phyloP scores from a whole-genome alignment of 2,888 invertebrate species.

The Lottia gigantea region DNA sequence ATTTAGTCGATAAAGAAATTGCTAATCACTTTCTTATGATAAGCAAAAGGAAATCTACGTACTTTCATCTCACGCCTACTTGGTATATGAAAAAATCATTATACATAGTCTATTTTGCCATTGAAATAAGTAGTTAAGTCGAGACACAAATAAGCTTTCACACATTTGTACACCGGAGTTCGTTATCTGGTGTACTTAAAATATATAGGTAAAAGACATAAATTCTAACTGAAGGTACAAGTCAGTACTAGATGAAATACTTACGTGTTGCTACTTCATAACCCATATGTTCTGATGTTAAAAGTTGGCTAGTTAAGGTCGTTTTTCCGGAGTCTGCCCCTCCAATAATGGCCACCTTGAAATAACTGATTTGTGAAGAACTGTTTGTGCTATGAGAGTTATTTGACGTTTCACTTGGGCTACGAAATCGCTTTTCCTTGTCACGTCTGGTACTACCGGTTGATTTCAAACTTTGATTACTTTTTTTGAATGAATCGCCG shows the following conservation, averaged over 20 bases:
- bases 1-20: no score
- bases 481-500: conserved; percentile 89
- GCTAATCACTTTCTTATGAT: no score
- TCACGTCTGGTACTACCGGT: conserved; percentile 69
- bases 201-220: no score
- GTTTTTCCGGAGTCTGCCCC: conserved; percentile 78
- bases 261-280: conserved; percentile 20
- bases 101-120: no score
- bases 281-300: conserved; percentile 78
- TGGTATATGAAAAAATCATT: no score
- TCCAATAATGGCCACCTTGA: conserved; percentile 76
- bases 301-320: conserved; percentile 77
- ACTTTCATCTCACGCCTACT: no score
- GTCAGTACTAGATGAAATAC: neutral
- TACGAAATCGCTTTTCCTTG: conserved; percentile 25
- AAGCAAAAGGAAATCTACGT: no score
- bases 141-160: no score
- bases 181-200: no score
- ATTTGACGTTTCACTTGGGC: conserved; percentile 19
- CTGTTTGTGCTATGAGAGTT: conserved; percentile 11
- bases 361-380: conserved; percentile 54
- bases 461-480: conserved; percentile 82
- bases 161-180: no score
- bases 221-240: neutral
- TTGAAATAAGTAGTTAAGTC: no score